A percentile compares a stretch with the other conserved stretches of the same genome.
phyloP scores from a whole-genome alignment of 2,888 invertebrate genomes.

The Cordylochernes scorpioides region DNA sequence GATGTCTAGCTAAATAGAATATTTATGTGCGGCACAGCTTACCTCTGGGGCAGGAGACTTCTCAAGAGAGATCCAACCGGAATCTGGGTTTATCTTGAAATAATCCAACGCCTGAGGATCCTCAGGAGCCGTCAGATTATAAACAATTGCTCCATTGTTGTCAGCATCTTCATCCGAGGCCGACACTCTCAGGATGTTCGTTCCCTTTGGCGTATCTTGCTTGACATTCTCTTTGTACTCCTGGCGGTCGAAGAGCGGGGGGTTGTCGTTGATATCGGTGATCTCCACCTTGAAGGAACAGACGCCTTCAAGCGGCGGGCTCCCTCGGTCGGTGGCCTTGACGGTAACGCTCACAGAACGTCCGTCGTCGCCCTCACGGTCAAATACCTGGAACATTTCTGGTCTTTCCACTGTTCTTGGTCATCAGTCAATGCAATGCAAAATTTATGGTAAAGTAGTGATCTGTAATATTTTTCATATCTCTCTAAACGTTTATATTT shows the following conservation, averaged over 20 bases:
- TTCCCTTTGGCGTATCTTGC: slow-evolving; percentile 81
- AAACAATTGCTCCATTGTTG: slow-evolving; percentile 83
- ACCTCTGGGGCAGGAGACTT: slow-evolving; percentile 75
- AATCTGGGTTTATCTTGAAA: slow-evolving; percentile 84
- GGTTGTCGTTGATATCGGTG: slow-evolving; percentile 90
- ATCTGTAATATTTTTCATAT: no score
- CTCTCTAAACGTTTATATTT: no score
- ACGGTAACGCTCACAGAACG: slow-evolving; percentile 87
- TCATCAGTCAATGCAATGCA: no score
- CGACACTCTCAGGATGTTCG: slow-evolving; percentile 72
- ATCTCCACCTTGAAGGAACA: slow-evolving; percentile 96
- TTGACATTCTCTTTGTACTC: slow-evolving; percentile 91
- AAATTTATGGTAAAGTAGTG: no score
- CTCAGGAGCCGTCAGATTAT: slow-evolving; percentile 60
- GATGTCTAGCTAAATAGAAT: no score
- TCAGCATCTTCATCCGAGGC: slow-evolving; percentile 92
- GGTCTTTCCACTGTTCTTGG: no score
- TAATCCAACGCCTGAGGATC: slow-evolving; percentile 71
- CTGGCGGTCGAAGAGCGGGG: slow-evolving; percentile 77
- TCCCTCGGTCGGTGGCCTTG: slow-evolving; percentile 92
- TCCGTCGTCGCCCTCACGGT: slow-evolving; percentile 84
- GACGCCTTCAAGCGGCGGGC: slow-evolving; percentile 83
- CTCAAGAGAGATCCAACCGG: slow-evolving; percentile 84
- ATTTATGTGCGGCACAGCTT: slow-evolving; percentile 1
- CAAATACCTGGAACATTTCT: slow-evolving; percentile 42